phyloP scores from a whole-genome alignment of 2,888 invertebrate species.

The Gortyna flavago region DNA sequence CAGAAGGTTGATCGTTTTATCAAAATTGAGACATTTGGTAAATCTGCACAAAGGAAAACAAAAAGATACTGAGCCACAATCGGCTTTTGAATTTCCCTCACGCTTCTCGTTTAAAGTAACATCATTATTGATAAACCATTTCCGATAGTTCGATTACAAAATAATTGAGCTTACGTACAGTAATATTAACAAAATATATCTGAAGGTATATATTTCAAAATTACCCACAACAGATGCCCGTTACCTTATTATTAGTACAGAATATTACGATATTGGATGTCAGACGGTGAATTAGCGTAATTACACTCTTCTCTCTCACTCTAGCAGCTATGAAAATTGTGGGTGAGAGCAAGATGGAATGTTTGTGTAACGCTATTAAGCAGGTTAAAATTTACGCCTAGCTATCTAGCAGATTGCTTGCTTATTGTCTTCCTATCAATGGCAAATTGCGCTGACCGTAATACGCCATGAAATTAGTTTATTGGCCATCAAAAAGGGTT shows the following conservation, averaged over 20 bases:
- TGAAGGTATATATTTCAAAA: constrained; percentile 30
- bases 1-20: not conserved
- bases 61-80: constrained; percentile 1
- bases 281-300: constrained; percentile 61
- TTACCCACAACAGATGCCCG: constrained; percentile 47
- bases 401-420: constrained; percentile 66
- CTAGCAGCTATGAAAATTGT: not conserved
- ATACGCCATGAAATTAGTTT: constrained; percentile 60
- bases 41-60: constrained; percentile 3
- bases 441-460: constrained; percentile 59
- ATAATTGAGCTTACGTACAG: constrained; percentile 32
- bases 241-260: constrained; percentile 41
- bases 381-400: constrained; percentile 62
- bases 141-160: constrained; percentile 37
- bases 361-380: constrained; percentile 46
- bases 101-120: constrained; percentile 16
- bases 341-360: constrained; percentile 45
- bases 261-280: constrained; percentile 58
- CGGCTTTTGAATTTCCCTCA: constrained; percentile 18
- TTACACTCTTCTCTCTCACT: constrained; percentile 45
- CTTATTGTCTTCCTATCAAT: constrained; percentile 68
- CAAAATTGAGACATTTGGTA: not conserved
- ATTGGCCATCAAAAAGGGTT: constrained; percentile 42
- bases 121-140: constrained; percentile 44
- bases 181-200: constrained; percentile 30